phyloP scores from a whole-genome alignment of 2,113 vertebrate species.

The Hyla sarda region DNA sequence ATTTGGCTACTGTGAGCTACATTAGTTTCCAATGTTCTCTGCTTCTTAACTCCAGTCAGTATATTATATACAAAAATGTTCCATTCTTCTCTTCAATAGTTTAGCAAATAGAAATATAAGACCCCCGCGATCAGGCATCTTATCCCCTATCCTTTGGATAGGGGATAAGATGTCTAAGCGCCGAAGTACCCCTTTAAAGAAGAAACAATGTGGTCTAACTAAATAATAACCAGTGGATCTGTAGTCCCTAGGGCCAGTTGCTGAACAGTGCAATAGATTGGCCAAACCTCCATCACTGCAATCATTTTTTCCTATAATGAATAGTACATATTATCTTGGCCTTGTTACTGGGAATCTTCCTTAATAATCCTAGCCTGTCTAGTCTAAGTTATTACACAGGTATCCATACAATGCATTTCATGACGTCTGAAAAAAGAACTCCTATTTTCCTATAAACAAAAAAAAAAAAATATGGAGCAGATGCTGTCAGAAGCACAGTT shows the following conservation, averaged over 20 bases:
- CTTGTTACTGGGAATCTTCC: neutral
- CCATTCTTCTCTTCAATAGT: neutral
- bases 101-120: neutral
- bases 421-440: neutral
- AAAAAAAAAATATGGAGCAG: conserved; percentile 1
- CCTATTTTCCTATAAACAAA: neutral
- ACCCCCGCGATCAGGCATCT: no score
- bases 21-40: neutral
- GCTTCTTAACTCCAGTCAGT: neutral
- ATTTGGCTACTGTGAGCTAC: no score
- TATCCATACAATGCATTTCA: neutral
- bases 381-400: neutral
- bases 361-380: neutral
- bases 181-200: no score
- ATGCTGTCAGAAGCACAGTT: neutral
- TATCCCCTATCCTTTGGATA: no score
- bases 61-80: neutral
- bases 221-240: neutral
- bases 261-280: conserved; percentile 13
- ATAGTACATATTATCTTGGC: neutral
- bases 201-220: neutral
- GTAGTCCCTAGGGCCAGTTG: neutral
- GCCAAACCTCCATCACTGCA: neutral
- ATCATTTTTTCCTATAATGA: neutral
- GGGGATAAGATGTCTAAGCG: no score